Evolutionary conservation across 2,797 vertebrate genomes (phyloP).

Genomic region (Pseudochromis fuscus): DNA sequence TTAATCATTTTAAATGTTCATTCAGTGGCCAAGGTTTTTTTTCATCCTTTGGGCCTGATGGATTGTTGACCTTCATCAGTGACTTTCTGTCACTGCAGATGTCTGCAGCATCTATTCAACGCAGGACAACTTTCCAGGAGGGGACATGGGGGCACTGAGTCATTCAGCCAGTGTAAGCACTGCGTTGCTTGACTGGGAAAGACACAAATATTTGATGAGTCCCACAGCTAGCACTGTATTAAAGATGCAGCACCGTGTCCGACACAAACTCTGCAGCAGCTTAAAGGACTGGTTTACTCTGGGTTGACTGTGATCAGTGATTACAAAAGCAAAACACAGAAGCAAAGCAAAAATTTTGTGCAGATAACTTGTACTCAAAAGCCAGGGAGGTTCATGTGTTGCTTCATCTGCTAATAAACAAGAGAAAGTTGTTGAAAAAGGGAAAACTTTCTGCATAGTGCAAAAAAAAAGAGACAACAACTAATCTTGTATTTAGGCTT

Average conservation of each 20-base stretch:
- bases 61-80: slow-evolving; percentile 75
- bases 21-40: slow-evolving; percentile 29
- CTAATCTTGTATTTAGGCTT: slow-evolving; percentile 22
- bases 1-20: slow-evolving; percentile 63
- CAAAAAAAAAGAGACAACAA: background rate
- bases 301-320: slow-evolving; percentile 59
- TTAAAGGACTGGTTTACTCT: slow-evolving; percentile 61
- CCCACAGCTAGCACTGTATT: slow-evolving; percentile 70
- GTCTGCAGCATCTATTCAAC: slow-evolving; percentile 62
- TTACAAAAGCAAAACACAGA: slow-evolving; percentile 39
- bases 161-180: slow-evolving; percentile 66
- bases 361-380: slow-evolving; percentile 44
- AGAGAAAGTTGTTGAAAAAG: background rate
- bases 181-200: slow-evolving; percentile 70
- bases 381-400: slow-evolving; percentile 16
- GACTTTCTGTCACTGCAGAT: slow-evolving; percentile 76
- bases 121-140: slow-evolving; percentile 48
- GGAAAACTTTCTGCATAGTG: slow-evolving; percentile 8
- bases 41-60: slow-evolving; percentile 52
- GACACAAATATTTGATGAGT: slow-evolving; percentile 85
- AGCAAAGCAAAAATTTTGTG: slow-evolving; percentile 3
- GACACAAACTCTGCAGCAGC: slow-evolving; percentile 62
- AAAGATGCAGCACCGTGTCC: slow-evolving; percentile 80
- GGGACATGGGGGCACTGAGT: slow-evolving; percentile 51
- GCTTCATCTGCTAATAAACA: background rate